A percentile compares a stretch with the other conserved stretches of the same genome.
Evolutionary conservation across 2,113 vertebrate genomes (phyloP).

Genomic region (Brevimyrus niger): DNA sequence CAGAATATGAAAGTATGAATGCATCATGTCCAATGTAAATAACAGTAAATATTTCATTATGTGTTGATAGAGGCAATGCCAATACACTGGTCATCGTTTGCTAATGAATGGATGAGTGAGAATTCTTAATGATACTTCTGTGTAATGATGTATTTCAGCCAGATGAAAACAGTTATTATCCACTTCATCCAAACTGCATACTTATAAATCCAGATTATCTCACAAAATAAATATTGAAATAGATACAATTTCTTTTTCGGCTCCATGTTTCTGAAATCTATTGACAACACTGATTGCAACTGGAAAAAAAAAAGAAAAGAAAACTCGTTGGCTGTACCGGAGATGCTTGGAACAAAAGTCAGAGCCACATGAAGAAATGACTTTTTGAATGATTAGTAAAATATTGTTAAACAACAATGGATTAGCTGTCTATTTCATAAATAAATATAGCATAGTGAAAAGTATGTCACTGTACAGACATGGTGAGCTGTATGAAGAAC

Average conservation of each 20-base stretch:
- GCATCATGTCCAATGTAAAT: background rate
- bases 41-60: background rate
- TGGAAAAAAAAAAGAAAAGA: background rate
- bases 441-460: background rate
- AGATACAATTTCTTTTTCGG: background rate
- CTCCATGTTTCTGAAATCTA: background rate
- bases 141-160: background rate
- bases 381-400: background rate
- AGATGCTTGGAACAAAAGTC: background rate
- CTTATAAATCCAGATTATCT: background rate
- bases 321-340: background rate
- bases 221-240: background rate
- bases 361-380: background rate
- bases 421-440: background rate
- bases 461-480: background rate
- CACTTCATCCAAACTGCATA: background rate
- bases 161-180: background rate
- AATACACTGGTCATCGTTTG: background rate
- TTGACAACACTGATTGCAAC: background rate
- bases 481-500: background rate
- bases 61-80: background rate
- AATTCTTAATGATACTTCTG: background rate
- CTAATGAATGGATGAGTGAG: background rate
- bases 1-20: background rate
- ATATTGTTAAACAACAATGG: background rate